Conservation (phyloP, 2,888 invertebrate species). For the Corbicula japonica region DNA sequence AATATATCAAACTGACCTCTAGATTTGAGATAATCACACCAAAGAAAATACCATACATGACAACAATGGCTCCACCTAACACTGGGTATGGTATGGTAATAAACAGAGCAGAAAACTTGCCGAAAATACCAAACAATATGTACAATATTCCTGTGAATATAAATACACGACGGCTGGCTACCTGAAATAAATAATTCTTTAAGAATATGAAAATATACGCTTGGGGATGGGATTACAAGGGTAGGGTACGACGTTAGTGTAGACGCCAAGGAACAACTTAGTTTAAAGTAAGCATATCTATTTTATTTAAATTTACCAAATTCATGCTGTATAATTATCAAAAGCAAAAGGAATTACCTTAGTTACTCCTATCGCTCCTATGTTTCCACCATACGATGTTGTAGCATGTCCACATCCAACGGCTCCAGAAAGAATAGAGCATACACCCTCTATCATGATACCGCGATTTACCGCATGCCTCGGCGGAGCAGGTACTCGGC, state of each 20-base stretch:
- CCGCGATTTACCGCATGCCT: constrained; percentile 93
- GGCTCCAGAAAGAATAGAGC: constrained; percentile 92
- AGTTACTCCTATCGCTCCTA: constrained; percentile 95
- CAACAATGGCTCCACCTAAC: constrained; percentile 78
- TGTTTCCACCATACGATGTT: constrained; percentile 95
- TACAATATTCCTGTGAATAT: constrained; percentile 84
- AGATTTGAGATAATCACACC: constrained; percentile 33
- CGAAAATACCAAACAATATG: constrained; percentile 84
- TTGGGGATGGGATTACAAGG: background rate
- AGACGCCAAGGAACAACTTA: background rate
- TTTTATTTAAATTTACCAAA: background rate
- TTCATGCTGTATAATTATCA: background rate
- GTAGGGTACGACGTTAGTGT: background rate
- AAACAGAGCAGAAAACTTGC: constrained; percentile 86
- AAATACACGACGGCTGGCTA: constrained; percentile 86
- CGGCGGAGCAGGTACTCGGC: constrained; percentile 93
- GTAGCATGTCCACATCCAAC: constrained; percentile 96
- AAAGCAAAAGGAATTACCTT: constrained; percentile 88
- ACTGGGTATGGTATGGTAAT: constrained; percentile 87
- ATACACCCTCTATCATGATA: constrained; percentile 92
- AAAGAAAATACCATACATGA: constrained; percentile 35
- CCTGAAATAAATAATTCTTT: constrained; percentile 62
- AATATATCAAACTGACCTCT: constrained; percentile 11
- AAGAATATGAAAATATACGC: background rate
- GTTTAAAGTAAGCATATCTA: background rate